Evolutionary conservation across 2,113 vertebrate species (phyloP).

Genomic region (Periophthalmodon schlosseri): DNA sequence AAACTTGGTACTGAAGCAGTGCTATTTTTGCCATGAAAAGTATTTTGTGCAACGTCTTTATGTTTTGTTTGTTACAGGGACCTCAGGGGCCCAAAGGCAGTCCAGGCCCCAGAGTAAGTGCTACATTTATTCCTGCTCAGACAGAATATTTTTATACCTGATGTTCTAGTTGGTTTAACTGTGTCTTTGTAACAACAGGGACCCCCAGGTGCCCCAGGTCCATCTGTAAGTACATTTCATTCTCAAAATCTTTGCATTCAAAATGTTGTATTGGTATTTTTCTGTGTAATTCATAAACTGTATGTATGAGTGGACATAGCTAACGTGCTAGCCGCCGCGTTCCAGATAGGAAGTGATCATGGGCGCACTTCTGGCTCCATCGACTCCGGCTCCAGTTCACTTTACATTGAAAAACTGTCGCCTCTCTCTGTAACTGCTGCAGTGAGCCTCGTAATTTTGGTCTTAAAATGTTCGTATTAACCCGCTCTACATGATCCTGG

Average conservation of each 20-base stretch:
- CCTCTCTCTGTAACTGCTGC: too few species aligned
- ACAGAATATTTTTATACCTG: neutral
- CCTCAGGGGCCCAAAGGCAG: slow-evolving; percentile 87
- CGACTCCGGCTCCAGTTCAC: too few species aligned
- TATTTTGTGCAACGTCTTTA: slow-evolving; percentile 4
- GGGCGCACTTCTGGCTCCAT: too few species aligned
- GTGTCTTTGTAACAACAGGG: slow-evolving; percentile 75
- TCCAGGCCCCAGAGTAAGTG: slow-evolving; percentile 90
- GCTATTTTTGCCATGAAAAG: neutral
- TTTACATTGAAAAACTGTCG: too few species aligned
- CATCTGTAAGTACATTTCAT: slow-evolving; percentile 78
- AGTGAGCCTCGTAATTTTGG: too few species aligned
- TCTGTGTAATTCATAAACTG: neutral
- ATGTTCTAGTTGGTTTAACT: slow-evolving; percentile 6
- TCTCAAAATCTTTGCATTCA: neutral
- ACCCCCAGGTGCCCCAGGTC: slow-evolving; percentile 86
- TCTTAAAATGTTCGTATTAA: too few species aligned
- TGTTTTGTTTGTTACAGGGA: slow-evolving; percentile 75
- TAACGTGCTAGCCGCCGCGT: too few species aligned
- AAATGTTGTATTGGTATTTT: neutral
- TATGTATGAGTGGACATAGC: too few species aligned
- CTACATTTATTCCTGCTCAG: neutral
- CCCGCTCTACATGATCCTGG: too few species aligned
- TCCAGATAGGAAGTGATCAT: too few species aligned
- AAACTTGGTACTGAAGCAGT: neutral